phyloP scores from a whole-genome alignment of 2,888 invertebrate species.

The Selenia dentaria region DNA sequence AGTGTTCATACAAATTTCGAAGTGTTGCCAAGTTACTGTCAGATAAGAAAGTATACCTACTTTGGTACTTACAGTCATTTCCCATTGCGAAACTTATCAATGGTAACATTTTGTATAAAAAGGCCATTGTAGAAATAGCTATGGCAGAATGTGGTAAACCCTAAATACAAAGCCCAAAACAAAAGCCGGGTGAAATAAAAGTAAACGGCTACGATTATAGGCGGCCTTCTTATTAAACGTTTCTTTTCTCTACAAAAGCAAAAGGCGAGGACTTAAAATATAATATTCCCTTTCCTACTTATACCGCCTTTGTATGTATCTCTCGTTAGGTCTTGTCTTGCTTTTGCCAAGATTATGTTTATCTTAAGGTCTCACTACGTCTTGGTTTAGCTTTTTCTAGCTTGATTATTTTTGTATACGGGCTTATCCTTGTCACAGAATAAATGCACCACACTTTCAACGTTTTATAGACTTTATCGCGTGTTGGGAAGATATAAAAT shows the following conservation, averaged over 20 bases:
- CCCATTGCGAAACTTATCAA: slow-evolving; percentile 23
- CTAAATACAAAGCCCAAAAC: slow-evolving; percentile 54
- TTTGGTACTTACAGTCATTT: slow-evolving; percentile 35
- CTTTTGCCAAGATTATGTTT: slow-evolving; percentile 26
- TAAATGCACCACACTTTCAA: slow-evolving; percentile 7
- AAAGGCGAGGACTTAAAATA: slow-evolving; percentile 42
- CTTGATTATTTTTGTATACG: slow-evolving; percentile 8
- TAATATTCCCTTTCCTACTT: slow-evolving; percentile 49
- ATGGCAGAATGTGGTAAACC: slow-evolving; percentile 11
- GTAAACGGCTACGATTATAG: slow-evolving; percentile 56
- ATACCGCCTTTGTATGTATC: slow-evolving; percentile 41
- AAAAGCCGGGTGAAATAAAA: slow-evolving; percentile 55
- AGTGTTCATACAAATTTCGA: not conserved
- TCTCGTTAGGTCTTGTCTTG: slow-evolving; percentile 33
- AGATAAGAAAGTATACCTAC: too few species aligned
- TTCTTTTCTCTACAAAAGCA: slow-evolving; percentile 52
- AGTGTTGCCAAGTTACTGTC: slow-evolving; percentile 43
- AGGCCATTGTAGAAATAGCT: slow-evolving; percentile 21
- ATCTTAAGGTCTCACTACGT: slow-evolving; percentile 19
- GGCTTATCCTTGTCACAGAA: slow-evolving; percentile 13
- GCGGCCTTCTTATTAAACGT: slow-evolving; percentile 69
- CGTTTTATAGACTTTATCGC: slow-evolving; percentile 15
- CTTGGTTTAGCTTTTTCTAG: slow-evolving; percentile 18
- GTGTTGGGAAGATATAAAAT: slow-evolving; percentile 20
- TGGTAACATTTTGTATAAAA: slow-evolving; percentile 24